Conservation (phyloP, 2,888 invertebrate species). For the Gibbula magus region DNA sequence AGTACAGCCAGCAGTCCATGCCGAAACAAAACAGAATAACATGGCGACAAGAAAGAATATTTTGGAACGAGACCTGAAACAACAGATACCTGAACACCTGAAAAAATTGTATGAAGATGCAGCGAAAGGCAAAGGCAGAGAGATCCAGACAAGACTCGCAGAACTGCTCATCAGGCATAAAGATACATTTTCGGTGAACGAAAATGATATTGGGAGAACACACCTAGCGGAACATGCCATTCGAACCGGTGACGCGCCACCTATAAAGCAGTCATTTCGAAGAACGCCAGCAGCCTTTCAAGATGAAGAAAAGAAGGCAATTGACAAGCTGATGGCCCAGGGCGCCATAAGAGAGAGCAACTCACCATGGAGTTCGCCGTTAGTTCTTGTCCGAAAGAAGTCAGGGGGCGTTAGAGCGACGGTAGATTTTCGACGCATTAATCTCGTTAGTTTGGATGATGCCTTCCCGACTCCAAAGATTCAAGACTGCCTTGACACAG, state of each 20-base stretch:
- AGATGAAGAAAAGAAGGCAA: constrained; percentile 37
- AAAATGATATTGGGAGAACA: constrained; percentile 40
- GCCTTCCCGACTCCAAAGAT: constrained; percentile 25
- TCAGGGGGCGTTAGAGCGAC: constrained; percentile 35
- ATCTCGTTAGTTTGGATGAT: constrained; percentile 37
- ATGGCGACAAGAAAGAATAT: not conserved
- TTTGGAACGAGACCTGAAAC: not conserved
- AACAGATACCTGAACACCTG: constrained; percentile 29
- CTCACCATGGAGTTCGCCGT: too few relatives aligned
- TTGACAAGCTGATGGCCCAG: constrained; percentile 36
- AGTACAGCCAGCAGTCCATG: too few relatives aligned
- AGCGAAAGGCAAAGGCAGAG: not conserved
- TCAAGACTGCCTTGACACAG: too few relatives aligned
- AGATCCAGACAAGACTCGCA: constrained; percentile 10
- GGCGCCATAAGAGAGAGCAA: constrained; percentile 37
- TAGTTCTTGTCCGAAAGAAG: too few relatives aligned
- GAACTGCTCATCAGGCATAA: constrained; percentile 21
- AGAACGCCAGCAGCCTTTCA: constrained; percentile 34
- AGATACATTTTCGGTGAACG: not conserved
- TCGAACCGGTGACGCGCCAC: constrained; percentile 39
- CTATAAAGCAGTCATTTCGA: too few relatives aligned
- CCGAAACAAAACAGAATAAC: too few relatives aligned
- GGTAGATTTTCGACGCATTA: constrained; percentile 38
- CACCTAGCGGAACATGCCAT: constrained; percentile 36
- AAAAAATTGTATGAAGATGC: constrained; percentile 20